Evolutionary conservation across 2,797 vertebrate genomes (phyloP).

Genomic region (Esox masquinongy): DNA sequence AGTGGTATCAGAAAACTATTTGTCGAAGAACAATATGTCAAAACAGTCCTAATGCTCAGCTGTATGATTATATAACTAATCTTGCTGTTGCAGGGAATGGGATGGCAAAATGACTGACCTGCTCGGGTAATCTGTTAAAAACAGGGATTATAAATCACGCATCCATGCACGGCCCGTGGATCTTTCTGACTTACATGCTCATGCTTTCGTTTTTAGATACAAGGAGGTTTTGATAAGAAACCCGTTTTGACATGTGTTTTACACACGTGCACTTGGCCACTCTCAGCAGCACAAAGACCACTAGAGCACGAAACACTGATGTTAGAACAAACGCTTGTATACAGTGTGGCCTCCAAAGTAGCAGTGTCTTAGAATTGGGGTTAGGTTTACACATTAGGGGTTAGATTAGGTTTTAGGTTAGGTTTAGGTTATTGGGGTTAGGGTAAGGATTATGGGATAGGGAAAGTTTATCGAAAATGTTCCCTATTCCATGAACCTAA

Average conservation of each 20-base stretch:
- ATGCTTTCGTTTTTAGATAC: neutral
- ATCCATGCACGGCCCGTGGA: neutral
- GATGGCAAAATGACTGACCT: neutral
- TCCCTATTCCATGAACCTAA: too few species aligned
- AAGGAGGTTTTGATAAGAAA: too few species aligned
- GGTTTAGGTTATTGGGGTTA: too few species aligned
- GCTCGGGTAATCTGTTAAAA: slow-evolving; percentile 4
- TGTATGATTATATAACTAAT: neutral
- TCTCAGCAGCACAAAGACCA: neutral
- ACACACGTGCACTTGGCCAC: neutral
- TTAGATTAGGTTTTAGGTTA: too few species aligned
- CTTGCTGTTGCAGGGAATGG: neutral
- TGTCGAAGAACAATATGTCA: neutral
- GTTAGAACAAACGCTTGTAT: neutral
- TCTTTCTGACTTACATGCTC: too few species aligned
- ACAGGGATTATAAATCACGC: slow-evolving; percentile 8
- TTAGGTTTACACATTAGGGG: too few species aligned
- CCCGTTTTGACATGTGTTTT: neutral
- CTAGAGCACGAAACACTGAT: neutral
- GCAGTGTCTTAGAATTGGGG: neutral
- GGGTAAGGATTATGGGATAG: too few species aligned
- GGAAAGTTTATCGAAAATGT: too few species aligned
- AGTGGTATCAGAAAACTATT: neutral
- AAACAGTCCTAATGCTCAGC: neutral
- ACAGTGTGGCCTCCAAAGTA: neutral